Base-by-base conservation (phyloP, 2,888 invertebrate genomes). In the Drosophila melanosoma region DNA sequence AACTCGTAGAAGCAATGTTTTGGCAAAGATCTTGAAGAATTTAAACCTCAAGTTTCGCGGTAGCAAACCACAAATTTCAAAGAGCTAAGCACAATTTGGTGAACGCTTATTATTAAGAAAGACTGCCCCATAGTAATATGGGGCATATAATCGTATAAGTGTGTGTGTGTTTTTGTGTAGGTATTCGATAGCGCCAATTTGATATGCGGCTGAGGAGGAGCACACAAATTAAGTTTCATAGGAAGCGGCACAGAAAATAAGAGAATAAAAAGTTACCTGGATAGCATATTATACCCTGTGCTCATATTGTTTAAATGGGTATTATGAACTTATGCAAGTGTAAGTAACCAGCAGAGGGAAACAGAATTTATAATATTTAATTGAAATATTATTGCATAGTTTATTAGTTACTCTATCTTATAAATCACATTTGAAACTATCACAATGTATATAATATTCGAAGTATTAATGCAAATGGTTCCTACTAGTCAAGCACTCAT, bases 111-210 rank as follows among this genome's bases (percentile, higher is more conserved):
- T 85, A 83, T 82, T 72, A 76, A 76, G 74, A 74, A 77, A 63
- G 65, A 60, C 76, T 73, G 76, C 82, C 61, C 83, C 70, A 82
- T 83, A 82, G 81, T 81, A 79, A 82, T 82, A 70, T 86, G 82
- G 83, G 70, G 75, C 87, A 87, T 51, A 38, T 57, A 38, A 42
- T 42, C 49, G 23, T 51, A 17, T 63, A 38, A 52, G 40, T 65
- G 48, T 66, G 33, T 51, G 49, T 69, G 59, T 68, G 51, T 70
- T 52, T 59, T 42, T 71, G 59, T 71, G 54, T 71, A 69, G 63
- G 78, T 85, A 87, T 90, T 82, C 82, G 87, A 89, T 89, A 86
- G 83, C 87, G 87, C 90, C 89, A 87, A 87, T 87, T 87, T 83
- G 77, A 81, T 82, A 82, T 88, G 79, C 59, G 70, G 71, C 76